Evolutionary conservation across 2,797 vertebrate genomes (phyloP).

Genomic region (Tenualosa thibaudeaui): DNA sequence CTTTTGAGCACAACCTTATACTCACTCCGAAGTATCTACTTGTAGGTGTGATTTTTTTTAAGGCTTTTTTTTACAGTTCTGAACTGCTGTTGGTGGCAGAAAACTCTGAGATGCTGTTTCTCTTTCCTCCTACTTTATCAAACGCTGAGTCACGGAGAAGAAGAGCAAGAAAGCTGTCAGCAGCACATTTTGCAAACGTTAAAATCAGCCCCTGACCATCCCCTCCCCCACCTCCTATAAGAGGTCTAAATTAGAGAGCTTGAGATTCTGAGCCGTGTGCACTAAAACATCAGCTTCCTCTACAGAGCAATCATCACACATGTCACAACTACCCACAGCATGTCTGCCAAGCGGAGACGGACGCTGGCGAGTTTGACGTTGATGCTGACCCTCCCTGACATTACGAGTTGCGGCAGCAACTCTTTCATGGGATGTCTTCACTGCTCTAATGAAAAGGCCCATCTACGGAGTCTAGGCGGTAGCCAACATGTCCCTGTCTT

Average conservation of each 20-base stretch:
- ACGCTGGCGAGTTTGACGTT: neutral
- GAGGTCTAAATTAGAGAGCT: conserved; percentile 24
- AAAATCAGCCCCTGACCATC: neutral
- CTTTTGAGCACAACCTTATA: neutral
- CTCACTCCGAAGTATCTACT: neutral
- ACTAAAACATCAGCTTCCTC: neutral
- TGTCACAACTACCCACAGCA: conserved; percentile 14
- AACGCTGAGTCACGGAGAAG: neutral
- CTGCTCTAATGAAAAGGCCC: conserved; percentile 13
- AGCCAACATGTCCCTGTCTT: too few species aligned
- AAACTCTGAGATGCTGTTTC: neutral
- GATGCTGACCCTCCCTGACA: neutral
- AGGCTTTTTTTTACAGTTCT: neutral
- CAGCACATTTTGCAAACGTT: neutral
- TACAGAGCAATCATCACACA: neutral
- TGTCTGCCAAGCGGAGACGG: neutral
- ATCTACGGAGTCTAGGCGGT: neutral
- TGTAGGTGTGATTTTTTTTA: neutral
- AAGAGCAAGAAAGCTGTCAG: neutral
- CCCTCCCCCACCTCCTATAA: neutral
- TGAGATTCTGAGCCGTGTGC: neutral
- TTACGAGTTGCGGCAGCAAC: neutral
- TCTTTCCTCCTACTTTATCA: conserved; percentile 3
- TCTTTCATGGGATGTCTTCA: neutral
- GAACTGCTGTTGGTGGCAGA: conserved; percentile 5